Base-by-base conservation (phyloP, 2,797 vertebrate genomes). In the Silurus aristotelis region DNA sequence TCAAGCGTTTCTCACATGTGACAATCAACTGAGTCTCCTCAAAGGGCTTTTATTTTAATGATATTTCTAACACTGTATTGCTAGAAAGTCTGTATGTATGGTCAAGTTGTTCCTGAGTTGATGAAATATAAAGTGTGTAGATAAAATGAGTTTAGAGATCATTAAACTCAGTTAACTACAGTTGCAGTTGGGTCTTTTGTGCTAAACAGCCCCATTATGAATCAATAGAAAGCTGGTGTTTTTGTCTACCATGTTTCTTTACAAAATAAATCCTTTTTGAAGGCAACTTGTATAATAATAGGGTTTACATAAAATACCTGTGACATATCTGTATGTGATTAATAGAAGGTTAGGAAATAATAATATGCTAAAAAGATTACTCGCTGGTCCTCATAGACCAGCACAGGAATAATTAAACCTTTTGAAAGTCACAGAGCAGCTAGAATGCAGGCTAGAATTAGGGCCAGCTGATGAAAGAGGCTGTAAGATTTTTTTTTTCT, bases 391-490 rank as follows among this genome's bases (percentile, higher is more conserved):
- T 38, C 61, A 80, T 22, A 80, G 56, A 61, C 43, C 58, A 38
- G 72, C 19, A 56, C 46, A 66, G 84, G 67, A n/a, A 81, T 80
- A 81, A 81, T 81, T 80, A 73, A 70, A 81, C 48, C 64, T 38
- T 63, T 68, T 78, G 52, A 78, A 58, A 81, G 61, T 46, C 60
- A 66, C 60, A 38, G 55, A 81, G 17, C 46, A 56, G 68, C 19
- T 46, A 66, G 43, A 9, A 85, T 17, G 60, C 67, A 52, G 71
- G 43, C 58, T 58, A 43, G 12, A 76, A 67, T 80, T 77, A 85
- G 64, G 86, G 70, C 77, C 82, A 70, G 72, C 84, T 89, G 88
- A 89, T 89, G 88, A 87, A 89, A 89, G 88, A 80, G 84, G 58
- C 77, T 85, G 88, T 75, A 89, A 89, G 72, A 87, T 67, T 64